Base-by-base conservation (phyloP, 2,797 vertebrate species). In the Hydrocynus forskahlii region DNA sequence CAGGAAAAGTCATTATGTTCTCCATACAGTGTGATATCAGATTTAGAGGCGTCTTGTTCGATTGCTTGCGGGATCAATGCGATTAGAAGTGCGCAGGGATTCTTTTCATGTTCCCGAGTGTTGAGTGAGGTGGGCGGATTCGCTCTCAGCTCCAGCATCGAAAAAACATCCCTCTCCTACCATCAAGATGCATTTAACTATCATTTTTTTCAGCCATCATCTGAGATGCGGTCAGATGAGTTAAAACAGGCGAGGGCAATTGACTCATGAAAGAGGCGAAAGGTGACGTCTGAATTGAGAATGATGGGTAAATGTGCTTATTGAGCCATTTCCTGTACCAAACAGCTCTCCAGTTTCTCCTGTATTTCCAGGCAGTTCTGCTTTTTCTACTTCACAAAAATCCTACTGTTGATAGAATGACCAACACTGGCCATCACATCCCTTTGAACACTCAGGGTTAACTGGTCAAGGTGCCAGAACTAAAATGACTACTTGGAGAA, bases 1-100 rank as follows among this genome's bases (percentile, higher is more conserved):
- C 76, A 82, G 67, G 78, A 78, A 80, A 82, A 82, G 80, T 74
- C 80, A 83, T 87, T 85, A 87, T 81, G 43, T 19, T 75, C 76
- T 68, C 69, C 75, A 73, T 64, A 60, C 64, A 19, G 38, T 66
- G 66, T 12, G 6, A 19, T 78, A 70, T 75, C 75, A 84, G 70
- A 78, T 71, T 59, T 52, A 62, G 66, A 79, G 29, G 60, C 43
- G 75, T 60, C 68, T 72, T 81, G 83, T 78, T 79, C 73, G 71
- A 19, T 69, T 74, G 82, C 50, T 5, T 48, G 50, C 21, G 5
- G 59, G 81, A 70, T 76, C 35, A 79, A 76, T 71, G 81, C 13
- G 14, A 74, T 68, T 64, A 79, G 45, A 64, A 57, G 19, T 54
- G 19, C 9, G 25, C 9, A 14, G 21, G 55, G 63, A 77, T 38